phyloP scores from a whole-genome alignment of 2,113 vertebrate genomes.

The Lycaon pictus region DNA sequence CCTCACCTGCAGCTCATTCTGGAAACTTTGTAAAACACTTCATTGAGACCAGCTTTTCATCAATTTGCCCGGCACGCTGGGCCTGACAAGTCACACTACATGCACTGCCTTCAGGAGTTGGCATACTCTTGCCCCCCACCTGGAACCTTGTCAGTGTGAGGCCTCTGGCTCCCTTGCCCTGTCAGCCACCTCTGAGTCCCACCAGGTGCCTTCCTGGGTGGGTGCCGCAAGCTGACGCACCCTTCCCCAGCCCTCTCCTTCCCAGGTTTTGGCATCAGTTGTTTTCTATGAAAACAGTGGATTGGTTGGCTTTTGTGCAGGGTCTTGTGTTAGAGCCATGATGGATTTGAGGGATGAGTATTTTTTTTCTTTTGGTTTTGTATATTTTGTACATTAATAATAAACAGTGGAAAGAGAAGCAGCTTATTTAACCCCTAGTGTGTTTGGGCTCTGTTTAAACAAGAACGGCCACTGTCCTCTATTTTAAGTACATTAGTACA shows the following conservation, averaged over 20 bases:
- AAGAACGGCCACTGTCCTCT: background rate
- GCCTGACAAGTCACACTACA: constrained; percentile 68
- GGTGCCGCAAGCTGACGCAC: background rate
- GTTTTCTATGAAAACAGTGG: constrained; percentile 85
- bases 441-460: background rate
- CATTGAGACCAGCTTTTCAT: constrained; percentile 62
- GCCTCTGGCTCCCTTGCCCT: background rate
- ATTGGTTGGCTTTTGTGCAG: constrained; percentile 78
- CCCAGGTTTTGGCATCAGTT: constrained; percentile 71
- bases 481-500: background rate
- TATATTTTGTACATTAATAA: constrained; percentile 90
- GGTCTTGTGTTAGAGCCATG: constrained; percentile 80
- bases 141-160: constrained; percentile 45
- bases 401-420: constrained; percentile 86
- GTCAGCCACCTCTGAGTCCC: background rate
- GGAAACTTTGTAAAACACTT: constrained; percentile 22
- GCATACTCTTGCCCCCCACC: background rate
- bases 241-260: constrained; percentile 49
- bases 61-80: background rate
- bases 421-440: constrained; percentile 81
- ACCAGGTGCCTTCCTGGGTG: constrained; percentile 20
- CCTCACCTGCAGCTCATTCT: constrained; percentile 9
- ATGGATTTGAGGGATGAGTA: constrained; percentile 81
- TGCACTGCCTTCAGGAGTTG: constrained; percentile 68
- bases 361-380: constrained; percentile 85